Base-by-base conservation (phyloP, 2,797 vertebrate genomes). In the Scarus forsteni region DNA sequence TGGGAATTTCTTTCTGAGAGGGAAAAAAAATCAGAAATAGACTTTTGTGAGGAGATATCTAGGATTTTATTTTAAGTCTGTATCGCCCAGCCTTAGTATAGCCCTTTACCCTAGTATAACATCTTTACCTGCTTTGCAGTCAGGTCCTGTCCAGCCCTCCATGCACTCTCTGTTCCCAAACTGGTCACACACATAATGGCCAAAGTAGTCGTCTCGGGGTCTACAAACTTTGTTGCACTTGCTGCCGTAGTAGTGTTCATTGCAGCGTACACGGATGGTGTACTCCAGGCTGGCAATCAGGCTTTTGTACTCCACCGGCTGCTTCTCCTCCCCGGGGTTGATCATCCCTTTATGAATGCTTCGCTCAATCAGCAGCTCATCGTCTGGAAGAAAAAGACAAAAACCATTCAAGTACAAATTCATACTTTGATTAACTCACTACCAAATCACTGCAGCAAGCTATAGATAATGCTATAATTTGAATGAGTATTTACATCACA, bases 221-320 rank as follows among this genome's bases (percentile, higher is more conserved):
- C 96, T 93, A 68, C 97, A 99, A 10, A 97, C 96, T 66, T 96
- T 96, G 94, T 98, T 99, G 93, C 98, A 99, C 85, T 96, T 94
- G 62, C 86, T 84, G 55, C 97, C 95, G 66, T 98, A 99, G 92
- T 99, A 98, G 85, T 97, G 89, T 18, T 96, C 96, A 0, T 96
- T 94, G 0, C 98, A 99, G 81, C 95, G 96, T 7, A 98, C 96
- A 0, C 97, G 93, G 73, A 99, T 90, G 67, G 92, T 94, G 87
- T 96, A 96, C 88, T 96, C 93, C 44, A 99, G 89, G 50, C 92
- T 93, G 13, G 95, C 94, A 18, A 93, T 86, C 0, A 77, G 76
- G 40, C 95, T 95, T 10, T 94, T 94, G 50, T 95, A 90, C 46
- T 89, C 94, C 54, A 97, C 88, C 4, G 87, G 67, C 81, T 96